Percentiles rank a stretch among this genome's conserved stretches.
phyloP scores from a whole-genome alignment of 2,888 invertebrate genomes.

The Barypeithes pellucidus region DNA sequence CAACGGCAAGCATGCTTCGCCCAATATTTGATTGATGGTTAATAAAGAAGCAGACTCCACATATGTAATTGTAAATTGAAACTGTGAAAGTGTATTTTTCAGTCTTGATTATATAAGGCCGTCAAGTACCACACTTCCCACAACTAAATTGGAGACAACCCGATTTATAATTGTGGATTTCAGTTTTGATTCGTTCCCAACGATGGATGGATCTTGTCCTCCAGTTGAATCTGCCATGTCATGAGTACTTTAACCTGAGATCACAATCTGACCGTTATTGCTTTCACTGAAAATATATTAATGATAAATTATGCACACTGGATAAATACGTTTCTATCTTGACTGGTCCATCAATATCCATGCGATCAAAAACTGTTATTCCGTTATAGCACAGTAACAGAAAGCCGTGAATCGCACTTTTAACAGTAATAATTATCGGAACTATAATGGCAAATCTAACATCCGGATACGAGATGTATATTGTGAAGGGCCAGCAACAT shows the following conservation, averaged over 20 bases:
- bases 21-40: background rate
- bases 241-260: no score
- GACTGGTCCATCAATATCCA: background rate
- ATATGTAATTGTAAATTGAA: background rate
- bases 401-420: no score
- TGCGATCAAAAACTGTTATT: no score
- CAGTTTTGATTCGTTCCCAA: constrained; percentile 10
- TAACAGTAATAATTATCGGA: no score
- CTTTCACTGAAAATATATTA: background rate
- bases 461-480: constrained; percentile 3
- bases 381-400: no score
- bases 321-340: background rate
- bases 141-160: constrained; percentile 16
- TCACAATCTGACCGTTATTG: background rate
- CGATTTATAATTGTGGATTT: constrained; percentile 9
- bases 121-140: constrained; percentile 23
- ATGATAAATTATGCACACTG: no score
- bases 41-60: background rate
- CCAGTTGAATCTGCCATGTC: constrained; percentile 19
- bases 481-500: constrained; percentile 35
- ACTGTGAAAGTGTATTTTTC: background rate
- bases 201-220: background rate
- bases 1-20: constrained; percentile 25
- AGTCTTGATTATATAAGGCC: constrained; percentile 30
- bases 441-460: background rate